Conservation (phyloP, 2,888 invertebrate species). For the Sycophila texana region DNA sequence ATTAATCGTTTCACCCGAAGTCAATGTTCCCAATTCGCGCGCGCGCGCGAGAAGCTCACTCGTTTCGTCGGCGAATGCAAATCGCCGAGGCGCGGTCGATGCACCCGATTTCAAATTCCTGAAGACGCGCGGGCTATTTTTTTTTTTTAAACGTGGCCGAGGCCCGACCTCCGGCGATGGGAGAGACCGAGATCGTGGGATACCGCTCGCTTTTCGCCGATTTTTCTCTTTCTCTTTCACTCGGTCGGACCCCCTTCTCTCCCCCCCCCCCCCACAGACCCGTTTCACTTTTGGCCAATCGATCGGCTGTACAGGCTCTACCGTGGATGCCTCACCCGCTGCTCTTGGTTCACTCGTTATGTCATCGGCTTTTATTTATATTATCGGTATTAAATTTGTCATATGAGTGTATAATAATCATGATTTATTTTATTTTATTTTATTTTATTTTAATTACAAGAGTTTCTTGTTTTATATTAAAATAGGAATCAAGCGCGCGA, state of each 20-base stretch:
- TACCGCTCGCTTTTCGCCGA: not conserved
- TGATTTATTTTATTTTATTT: too few species aligned
- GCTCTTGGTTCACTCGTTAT: not conserved
- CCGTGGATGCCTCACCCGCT: too few species aligned
- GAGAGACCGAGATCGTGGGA: not conserved
- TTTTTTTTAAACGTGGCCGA: not conserved
- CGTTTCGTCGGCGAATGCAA: constrained; percentile 21
- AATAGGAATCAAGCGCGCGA: too few species aligned
- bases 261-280: too few species aligned
- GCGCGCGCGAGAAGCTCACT: not conserved
- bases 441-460: too few species aligned
- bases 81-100: constrained; percentile 38
- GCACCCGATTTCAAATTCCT: constrained; percentile 51
- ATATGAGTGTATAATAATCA: too few species aligned
- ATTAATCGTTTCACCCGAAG: constrained; percentile 15
- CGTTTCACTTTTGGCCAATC: not conserved
- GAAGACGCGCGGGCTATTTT: not conserved
- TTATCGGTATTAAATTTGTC: not conserved
- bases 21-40: constrained; percentile 48
- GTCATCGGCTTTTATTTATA: not conserved
- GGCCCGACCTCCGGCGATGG: not conserved
- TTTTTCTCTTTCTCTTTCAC: constrained; percentile 16
- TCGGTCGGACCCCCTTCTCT: not conserved
- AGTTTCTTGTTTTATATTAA: too few species aligned
- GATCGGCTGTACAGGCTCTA: not conserved